These are phyloP conservation scores for Schizothorax lantsangensis DNA, from an alignment of 2,797 vertebrate genomes.

Conservation along the genomic window DNA sequence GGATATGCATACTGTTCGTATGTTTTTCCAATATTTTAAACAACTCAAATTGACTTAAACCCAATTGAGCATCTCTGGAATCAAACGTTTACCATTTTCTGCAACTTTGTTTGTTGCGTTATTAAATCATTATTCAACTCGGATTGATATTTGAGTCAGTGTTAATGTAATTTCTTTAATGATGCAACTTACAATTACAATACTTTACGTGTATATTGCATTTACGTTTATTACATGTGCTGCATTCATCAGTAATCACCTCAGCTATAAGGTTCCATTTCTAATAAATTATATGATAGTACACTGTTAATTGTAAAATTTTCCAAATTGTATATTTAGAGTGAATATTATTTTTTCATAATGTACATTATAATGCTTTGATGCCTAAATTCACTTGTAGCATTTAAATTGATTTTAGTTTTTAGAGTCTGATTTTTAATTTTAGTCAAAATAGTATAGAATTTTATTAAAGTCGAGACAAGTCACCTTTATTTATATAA, in stretches of 20 bases:
- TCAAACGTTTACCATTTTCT: too few species aligned
- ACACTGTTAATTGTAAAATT: neutral
- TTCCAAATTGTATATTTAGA: neutral
- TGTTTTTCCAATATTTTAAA: too few species aligned
- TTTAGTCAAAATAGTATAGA: neutral
- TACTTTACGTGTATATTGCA: too few species aligned
- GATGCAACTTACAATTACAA: too few species aligned
- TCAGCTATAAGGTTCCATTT: neutral
- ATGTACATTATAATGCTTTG: neutral
- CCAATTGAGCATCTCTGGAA: too few species aligned
- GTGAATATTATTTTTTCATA: neutral
- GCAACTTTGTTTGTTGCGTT: too few species aligned
- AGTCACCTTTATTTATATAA: neutral
- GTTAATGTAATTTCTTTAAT: too few species aligned
- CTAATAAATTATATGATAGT: neutral
- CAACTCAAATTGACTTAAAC: too few species aligned
- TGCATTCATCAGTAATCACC: too few species aligned
- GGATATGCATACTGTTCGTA: too few species aligned
- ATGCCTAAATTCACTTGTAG: too few species aligned
- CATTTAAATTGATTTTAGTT: neutral
- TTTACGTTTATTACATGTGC: neutral
- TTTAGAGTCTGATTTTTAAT: neutral
- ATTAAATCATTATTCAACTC: neutral
- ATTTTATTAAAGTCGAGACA: neutral
- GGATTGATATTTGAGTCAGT: too few species aligned